These are phyloP conservation scores for Eumaeus atala DNA, from an alignment of 1,140 invertebrate species.

Conservation along the genomic window DNA sequence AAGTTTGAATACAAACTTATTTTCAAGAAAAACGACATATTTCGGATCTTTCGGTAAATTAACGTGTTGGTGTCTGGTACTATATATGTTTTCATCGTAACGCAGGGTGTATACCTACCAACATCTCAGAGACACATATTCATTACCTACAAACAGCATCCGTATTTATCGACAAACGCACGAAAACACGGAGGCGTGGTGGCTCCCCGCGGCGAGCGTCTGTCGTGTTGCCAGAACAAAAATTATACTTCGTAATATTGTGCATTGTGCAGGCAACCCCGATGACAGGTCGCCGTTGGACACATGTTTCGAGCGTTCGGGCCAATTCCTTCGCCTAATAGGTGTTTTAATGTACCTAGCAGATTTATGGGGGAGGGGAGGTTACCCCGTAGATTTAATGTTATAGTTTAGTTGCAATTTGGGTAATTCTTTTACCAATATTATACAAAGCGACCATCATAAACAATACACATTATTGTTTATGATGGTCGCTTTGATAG, in stretches of 20 bases:
- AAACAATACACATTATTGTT: too few species aligned
- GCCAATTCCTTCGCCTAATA: constrained; percentile 62
- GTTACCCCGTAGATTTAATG: constrained; percentile 37
- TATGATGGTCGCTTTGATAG: constrained; percentile 1
- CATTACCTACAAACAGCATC: too few species aligned
- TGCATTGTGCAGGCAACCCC: constrained; percentile 58
- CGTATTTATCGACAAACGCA: background rate
- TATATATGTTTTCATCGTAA: too few species aligned
- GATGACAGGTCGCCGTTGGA: constrained; percentile 67
- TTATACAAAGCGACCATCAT: too few species aligned
- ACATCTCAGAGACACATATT: too few species aligned
- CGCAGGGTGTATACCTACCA: too few species aligned
- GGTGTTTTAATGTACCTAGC: constrained; percentile 61
- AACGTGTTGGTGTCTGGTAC: too few species aligned
- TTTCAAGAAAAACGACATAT: too few species aligned
- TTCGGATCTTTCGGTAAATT: too few species aligned
- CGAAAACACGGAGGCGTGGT: constrained; percentile 57
- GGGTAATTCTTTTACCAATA: background rate
- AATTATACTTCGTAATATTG: constrained; percentile 59
- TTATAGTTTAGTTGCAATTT: constrained; percentile 18
- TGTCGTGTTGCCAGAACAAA: constrained; percentile 65
- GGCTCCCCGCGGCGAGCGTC: constrained; percentile 57
- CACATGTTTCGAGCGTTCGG: constrained; percentile 68
- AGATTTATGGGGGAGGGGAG: constrained; percentile 52
- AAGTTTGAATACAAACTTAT: too few species aligned